Conservation (phyloP, 1,140 invertebrate genomes). For the Zaprionus gabonicus region DNA sequence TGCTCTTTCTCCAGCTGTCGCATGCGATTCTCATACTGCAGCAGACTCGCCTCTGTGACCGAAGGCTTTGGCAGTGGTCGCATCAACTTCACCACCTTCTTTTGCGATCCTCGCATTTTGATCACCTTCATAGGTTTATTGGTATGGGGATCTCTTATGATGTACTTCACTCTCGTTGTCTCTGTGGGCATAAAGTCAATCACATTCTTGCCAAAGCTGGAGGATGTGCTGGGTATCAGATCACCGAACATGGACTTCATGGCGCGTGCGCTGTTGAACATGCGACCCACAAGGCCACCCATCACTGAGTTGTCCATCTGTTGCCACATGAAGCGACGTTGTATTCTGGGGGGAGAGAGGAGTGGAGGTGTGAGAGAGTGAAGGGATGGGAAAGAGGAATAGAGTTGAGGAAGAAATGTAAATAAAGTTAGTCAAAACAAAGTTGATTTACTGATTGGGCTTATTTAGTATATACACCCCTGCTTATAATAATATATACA, state of each 20-base stretch:
- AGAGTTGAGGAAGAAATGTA: too few relatives aligned
- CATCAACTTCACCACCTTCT: conserved; percentile 71
- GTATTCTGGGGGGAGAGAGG: conserved; percentile 47
- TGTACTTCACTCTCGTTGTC: conserved; percentile 74
- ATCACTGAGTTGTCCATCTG: conserved; percentile 77
- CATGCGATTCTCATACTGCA: conserved; percentile 61
- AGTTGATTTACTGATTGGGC: too few relatives aligned
- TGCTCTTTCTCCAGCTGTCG: conserved; percentile 74
- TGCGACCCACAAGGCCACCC: conserved; percentile 66
- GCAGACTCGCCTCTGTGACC: conserved; percentile 46
- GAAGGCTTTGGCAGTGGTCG: conserved; percentile 52
- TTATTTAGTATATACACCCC: too few relatives aligned
- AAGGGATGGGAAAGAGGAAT: too few relatives aligned
- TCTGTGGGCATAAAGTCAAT: conserved; percentile 76
- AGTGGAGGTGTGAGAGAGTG: not conserved
- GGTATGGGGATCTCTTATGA: conserved; percentile 73
- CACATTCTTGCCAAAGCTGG: conserved; percentile 42
- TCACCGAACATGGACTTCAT: conserved; percentile 73
- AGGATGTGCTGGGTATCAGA: conserved; percentile 53
- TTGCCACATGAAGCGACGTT: conserved; percentile 81
- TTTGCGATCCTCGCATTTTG: conserved; percentile 67
- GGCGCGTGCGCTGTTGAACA: conserved; percentile 61
- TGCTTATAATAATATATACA: too few relatives aligned
- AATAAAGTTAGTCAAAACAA: too few relatives aligned
- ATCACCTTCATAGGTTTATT: conserved; percentile 78